phyloP scores from a whole-genome alignment of 2,113 vertebrate genomes.

The Carollia perspicillata region DNA sequence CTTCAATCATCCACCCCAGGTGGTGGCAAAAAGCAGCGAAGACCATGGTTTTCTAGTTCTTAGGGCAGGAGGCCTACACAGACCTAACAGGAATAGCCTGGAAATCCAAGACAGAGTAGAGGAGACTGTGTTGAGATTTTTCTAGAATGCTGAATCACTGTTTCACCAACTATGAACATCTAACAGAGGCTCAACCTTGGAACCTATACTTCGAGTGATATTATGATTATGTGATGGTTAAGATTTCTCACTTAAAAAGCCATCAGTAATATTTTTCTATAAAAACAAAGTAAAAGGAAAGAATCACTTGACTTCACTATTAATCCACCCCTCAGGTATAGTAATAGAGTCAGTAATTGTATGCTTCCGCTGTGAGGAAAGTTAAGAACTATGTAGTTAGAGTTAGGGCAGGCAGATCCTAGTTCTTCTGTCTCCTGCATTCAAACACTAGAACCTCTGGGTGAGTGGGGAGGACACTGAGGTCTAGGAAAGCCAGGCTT shows the following conservation, averaged over 20 bases:
- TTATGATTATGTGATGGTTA: not conserved
- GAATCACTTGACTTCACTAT: slow-evolving; percentile 8
- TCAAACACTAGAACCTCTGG: not conserved
- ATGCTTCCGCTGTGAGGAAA: not conserved
- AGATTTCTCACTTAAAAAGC: slow-evolving; percentile 31
- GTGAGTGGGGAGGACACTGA: not conserved
- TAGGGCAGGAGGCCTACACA: not conserved
- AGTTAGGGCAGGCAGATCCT: not conserved
- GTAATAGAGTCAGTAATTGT: not conserved
- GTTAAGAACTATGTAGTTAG: not conserved
- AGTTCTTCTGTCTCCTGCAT: not conserved
- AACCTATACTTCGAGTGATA: not conserved
- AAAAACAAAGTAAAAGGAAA: slow-evolving; percentile 12
- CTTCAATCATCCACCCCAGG: not conserved
- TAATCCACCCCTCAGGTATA: not conserved
- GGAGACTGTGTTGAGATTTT: not conserved
- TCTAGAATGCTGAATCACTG: not conserved
- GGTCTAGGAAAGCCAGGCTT: not conserved
- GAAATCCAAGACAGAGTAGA: not conserved
- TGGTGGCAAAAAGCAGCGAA: slow-evolving; percentile 7
- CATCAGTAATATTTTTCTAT: not conserved
- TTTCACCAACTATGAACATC: not conserved
- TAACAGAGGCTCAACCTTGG: not conserved
- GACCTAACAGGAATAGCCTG: not conserved
- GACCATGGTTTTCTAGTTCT: not conserved